Conservation (phyloP, 2,888 invertebrate genomes). For the Cybosia mesomella region DNA sequence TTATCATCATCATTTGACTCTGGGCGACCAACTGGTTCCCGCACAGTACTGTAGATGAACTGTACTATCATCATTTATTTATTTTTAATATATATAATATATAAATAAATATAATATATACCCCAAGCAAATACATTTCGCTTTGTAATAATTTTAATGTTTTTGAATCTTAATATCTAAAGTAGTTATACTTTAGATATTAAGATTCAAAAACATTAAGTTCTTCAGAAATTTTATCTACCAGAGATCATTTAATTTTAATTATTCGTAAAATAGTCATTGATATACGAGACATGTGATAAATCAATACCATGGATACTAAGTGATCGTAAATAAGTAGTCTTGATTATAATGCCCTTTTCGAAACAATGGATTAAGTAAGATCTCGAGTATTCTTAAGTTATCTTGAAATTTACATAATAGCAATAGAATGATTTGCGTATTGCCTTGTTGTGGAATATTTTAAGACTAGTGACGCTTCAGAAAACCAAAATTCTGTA, state of each 20-base stretch:
- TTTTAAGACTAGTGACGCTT: background rate
- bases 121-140: too few species aligned
- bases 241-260: background rate
- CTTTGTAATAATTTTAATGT: too few species aligned
- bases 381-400: constrained; percentile 10
- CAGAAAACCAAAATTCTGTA: background rate
- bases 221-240: background rate
- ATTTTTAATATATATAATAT: too few species aligned
- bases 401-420: background rate
- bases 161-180: too few species aligned
- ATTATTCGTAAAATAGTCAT: background rate
- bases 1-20: too few species aligned
- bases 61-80: too few species aligned
- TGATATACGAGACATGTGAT: background rate
- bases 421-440: background rate
- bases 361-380: constrained; percentile 42
- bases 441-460: constrained; percentile 5
- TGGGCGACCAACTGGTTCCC: too few species aligned
- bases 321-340: constrained; percentile 49
- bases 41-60: too few species aligned
- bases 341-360: constrained; percentile 45
- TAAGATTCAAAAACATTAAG: too few species aligned
- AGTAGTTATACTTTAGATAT: too few species aligned
- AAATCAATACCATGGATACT: constrained; percentile 8
- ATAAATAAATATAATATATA: too few species aligned